Evolutionary conservation across 2,113 vertebrate species (phyloP).

Genomic region (Upupa epops): DNA sequence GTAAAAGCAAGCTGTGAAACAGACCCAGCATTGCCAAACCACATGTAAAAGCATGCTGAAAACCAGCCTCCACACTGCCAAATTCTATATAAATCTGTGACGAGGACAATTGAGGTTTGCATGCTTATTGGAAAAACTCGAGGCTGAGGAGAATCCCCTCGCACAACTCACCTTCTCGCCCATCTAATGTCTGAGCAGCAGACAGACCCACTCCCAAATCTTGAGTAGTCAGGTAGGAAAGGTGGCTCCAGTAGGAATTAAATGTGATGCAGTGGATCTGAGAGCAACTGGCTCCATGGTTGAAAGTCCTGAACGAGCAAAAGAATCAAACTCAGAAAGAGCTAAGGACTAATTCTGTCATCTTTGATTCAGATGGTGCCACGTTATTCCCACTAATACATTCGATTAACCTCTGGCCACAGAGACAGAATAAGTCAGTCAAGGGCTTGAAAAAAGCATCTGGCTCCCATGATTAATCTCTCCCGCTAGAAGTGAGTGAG

Average conservation of each 20-base stretch:
- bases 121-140: background rate
- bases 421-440: background rate
- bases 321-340: background rate
- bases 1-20: slow-evolving; percentile 61
- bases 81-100: background rate
- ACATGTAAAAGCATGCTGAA: slow-evolving; percentile 42
- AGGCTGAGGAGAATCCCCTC: background rate
- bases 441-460: background rate
- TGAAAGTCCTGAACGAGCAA: background rate
- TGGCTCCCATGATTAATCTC: background rate
- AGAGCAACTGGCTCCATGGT: background rate
- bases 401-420: background rate
- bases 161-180: background rate
- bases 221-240: background rate
- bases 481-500: background rate
- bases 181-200: background rate
- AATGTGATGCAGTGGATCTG: background rate
- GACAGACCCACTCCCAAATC: background rate
- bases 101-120: background rate
- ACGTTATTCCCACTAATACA: background rate
- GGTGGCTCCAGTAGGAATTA: background rate
- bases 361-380: background rate
- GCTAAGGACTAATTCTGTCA: background rate
- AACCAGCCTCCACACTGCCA: slow-evolving; percentile 4
- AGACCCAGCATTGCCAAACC: slow-evolving; percentile 26